Conservation (phyloP, 2,888 invertebrate genomes). For the Cyrtodaria siliqua region DNA sequence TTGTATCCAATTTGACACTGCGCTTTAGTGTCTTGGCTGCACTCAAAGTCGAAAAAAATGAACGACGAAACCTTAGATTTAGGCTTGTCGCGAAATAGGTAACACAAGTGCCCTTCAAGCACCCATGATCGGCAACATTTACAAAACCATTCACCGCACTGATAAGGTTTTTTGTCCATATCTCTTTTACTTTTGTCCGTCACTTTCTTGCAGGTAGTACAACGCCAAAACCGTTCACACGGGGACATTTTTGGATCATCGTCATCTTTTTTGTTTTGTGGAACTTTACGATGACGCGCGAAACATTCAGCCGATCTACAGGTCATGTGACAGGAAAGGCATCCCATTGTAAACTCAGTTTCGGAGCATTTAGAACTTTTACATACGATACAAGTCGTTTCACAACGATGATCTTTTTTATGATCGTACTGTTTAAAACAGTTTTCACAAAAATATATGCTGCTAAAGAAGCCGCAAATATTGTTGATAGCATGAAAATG, state of each 20-base stretch:
- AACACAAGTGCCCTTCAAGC: background rate
- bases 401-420: slow-evolving; percentile 10
- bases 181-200: background rate
- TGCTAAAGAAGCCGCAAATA: slow-evolving; percentile 16
- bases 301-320: slow-evolving; percentile 18
- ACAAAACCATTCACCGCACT: no score
- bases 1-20: background rate
- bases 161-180: background rate
- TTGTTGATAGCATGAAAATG: slow-evolving; percentile 21
- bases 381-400: slow-evolving; percentile 9
- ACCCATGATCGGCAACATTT: no score
- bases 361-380: slow-evolving; percentile 12
- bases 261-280: background rate
- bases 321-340: slow-evolving; percentile 12
- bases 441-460: slow-evolving; percentile 19
- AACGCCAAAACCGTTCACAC: slow-evolving; percentile 9
- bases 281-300: slow-evolving; percentile 1
- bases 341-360: slow-evolving; percentile 8
- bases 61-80: slow-evolving; percentile 3
- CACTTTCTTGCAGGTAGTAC: slow-evolving; percentile 19
- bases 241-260: background rate
- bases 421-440: slow-evolving; percentile 22
- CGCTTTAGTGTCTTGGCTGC: slow-evolving; percentile 5
- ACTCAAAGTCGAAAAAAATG: slow-evolving; percentile 17
- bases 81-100: slow-evolving; percentile 17